Conservation (phyloP, 1,140 invertebrate species). For the Campoletis sonorensis region DNA sequence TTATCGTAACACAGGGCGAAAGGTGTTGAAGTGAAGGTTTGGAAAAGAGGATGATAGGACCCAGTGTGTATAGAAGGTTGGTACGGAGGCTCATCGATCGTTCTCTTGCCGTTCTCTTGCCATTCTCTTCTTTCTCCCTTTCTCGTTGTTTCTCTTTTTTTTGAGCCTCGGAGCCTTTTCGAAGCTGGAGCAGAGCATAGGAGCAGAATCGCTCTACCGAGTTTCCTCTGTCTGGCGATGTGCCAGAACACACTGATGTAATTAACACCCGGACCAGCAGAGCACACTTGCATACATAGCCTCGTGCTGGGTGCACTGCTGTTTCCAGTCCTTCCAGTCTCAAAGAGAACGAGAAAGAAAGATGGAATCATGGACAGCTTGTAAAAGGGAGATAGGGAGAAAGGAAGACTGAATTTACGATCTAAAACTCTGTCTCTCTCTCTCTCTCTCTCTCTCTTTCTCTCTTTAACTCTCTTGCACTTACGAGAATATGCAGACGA, state of each 20-base stretch:
- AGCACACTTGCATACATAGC: constrained; percentile 27
- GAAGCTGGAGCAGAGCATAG: background rate
- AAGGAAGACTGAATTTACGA: constrained; percentile 37
- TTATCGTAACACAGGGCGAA: constrained; percentile 10
- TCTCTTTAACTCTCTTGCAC: background rate
- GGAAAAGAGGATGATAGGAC: constrained; percentile 12
- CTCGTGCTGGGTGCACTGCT: background rate
- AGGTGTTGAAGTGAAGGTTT: background rate
- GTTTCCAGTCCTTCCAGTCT: background rate
- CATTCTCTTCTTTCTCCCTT: constrained; percentile 35
- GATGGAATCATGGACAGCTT: constrained; percentile 33
- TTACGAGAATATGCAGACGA: constrained; percentile 14
- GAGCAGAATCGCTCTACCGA: constrained; percentile 12
- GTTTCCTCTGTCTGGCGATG: constrained; percentile 53
- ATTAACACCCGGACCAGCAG: constrained; percentile 62
- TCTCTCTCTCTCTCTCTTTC: too few relatives aligned
- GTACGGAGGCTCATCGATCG: constrained; percentile 28
- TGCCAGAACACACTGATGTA: constrained; percentile 66
- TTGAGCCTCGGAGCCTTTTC: constrained; percentile 33
- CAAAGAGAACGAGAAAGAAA: constrained; percentile 15
- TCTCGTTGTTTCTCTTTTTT: constrained; percentile 16
- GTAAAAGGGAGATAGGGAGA: constrained; percentile 31
- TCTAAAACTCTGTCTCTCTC: background rate
- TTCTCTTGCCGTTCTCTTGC: constrained; percentile 21
- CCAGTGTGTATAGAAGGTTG: background rate